Evolutionary conservation across 1,140 invertebrate genomes (phyloP).

Genomic region (Drosophila lowei): DNA sequence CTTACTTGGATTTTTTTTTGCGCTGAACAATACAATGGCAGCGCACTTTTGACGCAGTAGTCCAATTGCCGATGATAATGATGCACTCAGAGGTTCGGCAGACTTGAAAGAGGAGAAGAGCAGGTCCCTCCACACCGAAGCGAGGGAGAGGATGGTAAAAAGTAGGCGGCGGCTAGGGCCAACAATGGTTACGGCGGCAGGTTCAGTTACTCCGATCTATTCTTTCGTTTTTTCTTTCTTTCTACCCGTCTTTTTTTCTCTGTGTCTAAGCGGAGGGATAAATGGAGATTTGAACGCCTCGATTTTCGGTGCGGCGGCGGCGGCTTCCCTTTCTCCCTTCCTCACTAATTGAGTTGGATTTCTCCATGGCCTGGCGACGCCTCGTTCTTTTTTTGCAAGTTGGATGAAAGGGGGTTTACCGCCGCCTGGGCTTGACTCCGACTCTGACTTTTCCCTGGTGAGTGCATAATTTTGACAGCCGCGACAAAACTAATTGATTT

Average conservation of each 20-base stretch:
- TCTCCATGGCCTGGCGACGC: slow-evolving; percentile 24
- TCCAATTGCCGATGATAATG: slow-evolving; percentile 82
- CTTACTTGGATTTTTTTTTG: slow-evolving; percentile 50
- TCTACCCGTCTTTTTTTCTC: slow-evolving; percentile 20
- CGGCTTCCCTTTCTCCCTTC: slow-evolving; percentile 45
- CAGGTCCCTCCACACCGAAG: too few species aligned
- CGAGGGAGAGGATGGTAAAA: slow-evolving; percentile 17
- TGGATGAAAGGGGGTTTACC: slow-evolving; percentile 52
- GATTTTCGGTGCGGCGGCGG: slow-evolving; percentile 41
- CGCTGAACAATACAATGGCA: slow-evolving; percentile 47
- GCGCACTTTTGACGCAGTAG: slow-evolving; percentile 78
- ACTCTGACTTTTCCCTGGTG: slow-evolving; percentile 53
- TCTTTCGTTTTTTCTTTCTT: slow-evolving; percentile 13
- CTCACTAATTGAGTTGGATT: slow-evolving; percentile 78
- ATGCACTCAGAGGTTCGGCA: slow-evolving; percentile 70
- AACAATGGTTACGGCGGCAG: slow-evolving; percentile 46
- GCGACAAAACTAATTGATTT: slow-evolving; percentile 33
- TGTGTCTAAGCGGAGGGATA: slow-evolving; percentile 54
- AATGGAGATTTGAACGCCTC: slow-evolving; percentile 79
- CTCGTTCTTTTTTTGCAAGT: slow-evolving; percentile 51
- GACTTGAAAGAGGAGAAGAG: slow-evolving; percentile 51
- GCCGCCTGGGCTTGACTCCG: slow-evolving; percentile 40
- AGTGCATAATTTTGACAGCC: slow-evolving; percentile 10
- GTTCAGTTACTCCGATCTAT: slow-evolving; percentile 37
- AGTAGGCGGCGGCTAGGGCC: slow-evolving; percentile 34